Percentiles rank a stretch among this genome's conserved stretches.
phyloP scores from a whole-genome alignment of 2,797 vertebrate species.

The Oreortyx pictus region DNA sequence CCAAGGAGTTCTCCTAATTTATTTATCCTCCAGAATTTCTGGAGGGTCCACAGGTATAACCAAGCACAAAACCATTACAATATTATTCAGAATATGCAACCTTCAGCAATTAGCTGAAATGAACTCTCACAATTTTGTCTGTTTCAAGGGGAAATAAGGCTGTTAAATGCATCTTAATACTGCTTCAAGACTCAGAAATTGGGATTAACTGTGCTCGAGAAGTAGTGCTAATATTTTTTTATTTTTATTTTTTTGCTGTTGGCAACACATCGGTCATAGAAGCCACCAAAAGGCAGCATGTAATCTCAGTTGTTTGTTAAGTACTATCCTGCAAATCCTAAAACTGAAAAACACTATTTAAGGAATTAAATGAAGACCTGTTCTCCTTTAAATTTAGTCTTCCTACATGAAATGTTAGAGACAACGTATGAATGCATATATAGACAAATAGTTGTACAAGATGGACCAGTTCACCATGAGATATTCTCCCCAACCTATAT shows the following conservation, averaged over 20 bases:
- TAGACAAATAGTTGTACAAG: background rate
- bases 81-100: background rate
- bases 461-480: background rate
- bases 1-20: background rate
- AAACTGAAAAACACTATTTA: background rate
- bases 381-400: background rate
- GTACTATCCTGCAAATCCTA: background rate
- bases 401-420: background rate
- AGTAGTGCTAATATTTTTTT: background rate
- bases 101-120: background rate
- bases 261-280: background rate
- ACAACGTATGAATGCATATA: background rate
- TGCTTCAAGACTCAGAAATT: background rate
- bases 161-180: background rate
- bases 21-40: background rate
- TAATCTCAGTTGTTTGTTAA: background rate
- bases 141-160: background rate
- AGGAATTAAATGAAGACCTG: background rate
- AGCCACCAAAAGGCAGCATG: background rate
- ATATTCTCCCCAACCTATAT: background rate
- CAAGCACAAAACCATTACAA: background rate
- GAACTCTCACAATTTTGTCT: background rate
- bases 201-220: background rate
- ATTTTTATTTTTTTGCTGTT: background rate
- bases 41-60: background rate